Conservation (phyloP, 2,888 invertebrate genomes). For the Agrotis clavis region DNA sequence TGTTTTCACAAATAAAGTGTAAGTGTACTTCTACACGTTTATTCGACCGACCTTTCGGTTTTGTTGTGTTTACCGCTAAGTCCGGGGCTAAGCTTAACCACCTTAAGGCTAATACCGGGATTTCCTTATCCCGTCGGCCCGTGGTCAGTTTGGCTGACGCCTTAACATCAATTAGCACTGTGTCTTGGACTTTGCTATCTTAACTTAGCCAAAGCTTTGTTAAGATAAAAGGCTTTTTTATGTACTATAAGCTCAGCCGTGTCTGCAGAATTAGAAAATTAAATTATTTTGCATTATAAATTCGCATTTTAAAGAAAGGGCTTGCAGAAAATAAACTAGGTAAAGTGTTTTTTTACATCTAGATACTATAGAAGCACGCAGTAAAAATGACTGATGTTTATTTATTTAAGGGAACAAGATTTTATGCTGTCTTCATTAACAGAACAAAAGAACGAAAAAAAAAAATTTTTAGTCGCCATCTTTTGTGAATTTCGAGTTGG, state of each 20-base stretch:
- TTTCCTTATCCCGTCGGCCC: constrained; percentile 79
- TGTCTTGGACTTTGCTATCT: constrained; percentile 67
- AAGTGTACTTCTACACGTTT: constrained; percentile 65
- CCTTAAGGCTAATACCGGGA: constrained; percentile 82
- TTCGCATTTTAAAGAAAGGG: constrained; percentile 15
- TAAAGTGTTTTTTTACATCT: constrained; percentile 20
- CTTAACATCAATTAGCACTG: constrained; percentile 83
- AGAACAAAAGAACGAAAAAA: constrained; percentile 60
- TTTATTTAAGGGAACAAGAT: constrained; percentile 49
- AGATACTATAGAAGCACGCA: background rate
- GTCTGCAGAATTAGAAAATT: constrained; percentile 11
- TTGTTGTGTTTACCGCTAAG: constrained; percentile 76
- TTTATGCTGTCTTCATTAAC: constrained; percentile 53
- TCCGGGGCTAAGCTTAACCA: constrained; percentile 74
- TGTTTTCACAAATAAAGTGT: constrained; percentile 65
- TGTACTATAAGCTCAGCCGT: constrained; percentile 1
- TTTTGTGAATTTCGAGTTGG: constrained; percentile 50
- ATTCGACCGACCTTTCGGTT: constrained; percentile 68
- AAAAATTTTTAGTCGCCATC: constrained; percentile 40
- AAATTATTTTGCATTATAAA: constrained; percentile 25
- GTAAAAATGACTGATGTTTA: constrained; percentile 23
- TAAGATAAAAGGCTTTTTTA: constrained; percentile 47
- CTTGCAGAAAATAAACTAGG: constrained; percentile 3
- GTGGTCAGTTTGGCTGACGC: constrained; percentile 77
- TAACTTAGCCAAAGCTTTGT: constrained; percentile 56